Conservation (phyloP, 1,140 invertebrate species). For the Pseudomyrmex sp. region DNA sequence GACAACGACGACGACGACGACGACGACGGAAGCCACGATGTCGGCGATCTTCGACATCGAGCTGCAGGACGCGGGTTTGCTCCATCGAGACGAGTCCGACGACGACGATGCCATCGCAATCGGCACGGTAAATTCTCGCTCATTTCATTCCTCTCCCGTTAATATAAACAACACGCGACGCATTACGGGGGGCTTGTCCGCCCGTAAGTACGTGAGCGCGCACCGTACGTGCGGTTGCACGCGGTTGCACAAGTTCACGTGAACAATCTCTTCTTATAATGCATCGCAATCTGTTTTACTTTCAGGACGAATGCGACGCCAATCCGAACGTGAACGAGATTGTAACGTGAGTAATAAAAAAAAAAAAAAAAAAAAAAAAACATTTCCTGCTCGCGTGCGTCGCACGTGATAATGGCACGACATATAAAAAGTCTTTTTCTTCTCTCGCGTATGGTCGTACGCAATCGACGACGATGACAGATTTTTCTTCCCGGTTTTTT, state of each 20-base stretch:
- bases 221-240: background rate
- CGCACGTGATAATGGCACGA: background rate
- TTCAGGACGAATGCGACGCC: conserved; percentile 90
- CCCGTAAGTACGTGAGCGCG: conserved; percentile 2
- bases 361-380: background rate
- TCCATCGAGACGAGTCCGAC: conserved; percentile 89
- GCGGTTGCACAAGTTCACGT: conserved; percentile 1
- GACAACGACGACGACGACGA: conserved; percentile 16
- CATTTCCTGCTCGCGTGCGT: background rate
- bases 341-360: conserved; percentile 89
- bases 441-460: background rate
- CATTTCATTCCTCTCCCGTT: background rate
- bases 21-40: conserved; percentile 84
- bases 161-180: no score
- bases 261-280: conserved; percentile 28
- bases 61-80: conserved; percentile 89
- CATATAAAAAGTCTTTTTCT: no score
- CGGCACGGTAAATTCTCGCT: conserved; percentile 88
- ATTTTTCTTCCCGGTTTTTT: background rate
- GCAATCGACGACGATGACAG: background rate
- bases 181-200: background rate
- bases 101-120: conserved; percentile 94
- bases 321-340: conserved; percentile 91
- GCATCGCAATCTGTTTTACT: conserved; percentile 63
- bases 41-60: conserved; percentile 95